Evolutionary conservation across 2,888 invertebrate genomes (phyloP).

Genomic region (Platynereis dumerilii): DNA sequence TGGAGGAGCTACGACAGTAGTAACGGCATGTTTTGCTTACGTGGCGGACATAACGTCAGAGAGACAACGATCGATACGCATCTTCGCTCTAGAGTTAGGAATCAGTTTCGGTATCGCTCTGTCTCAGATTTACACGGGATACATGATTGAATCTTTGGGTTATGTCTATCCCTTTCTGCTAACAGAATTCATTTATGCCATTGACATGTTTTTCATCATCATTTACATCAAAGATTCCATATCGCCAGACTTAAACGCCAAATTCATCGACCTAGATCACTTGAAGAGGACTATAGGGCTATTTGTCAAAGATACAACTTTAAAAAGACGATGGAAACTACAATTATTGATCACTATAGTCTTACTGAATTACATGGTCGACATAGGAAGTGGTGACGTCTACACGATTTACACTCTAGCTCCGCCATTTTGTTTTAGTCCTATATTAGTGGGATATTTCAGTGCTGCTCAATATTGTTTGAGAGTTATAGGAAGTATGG

Average conservation of each 20-base stretch:
- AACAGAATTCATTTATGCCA: background rate
- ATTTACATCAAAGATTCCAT: background rate
- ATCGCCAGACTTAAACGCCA: background rate
- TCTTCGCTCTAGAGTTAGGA: conserved; percentile 6
- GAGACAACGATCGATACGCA: conserved; percentile 10
- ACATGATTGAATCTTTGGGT: conserved; percentile 8
- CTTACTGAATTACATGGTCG: conserved; percentile 1
- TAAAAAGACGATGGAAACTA: conserved; percentile 8
- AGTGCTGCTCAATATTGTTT: background rate
- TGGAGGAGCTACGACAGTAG: background rate
- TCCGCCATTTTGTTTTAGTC: conserved; percentile 15
- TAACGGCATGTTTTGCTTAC: conserved; percentile 15
- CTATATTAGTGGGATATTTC: conserved; percentile 12
- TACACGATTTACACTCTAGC: conserved; percentile 1
- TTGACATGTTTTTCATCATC: conserved; percentile 2
- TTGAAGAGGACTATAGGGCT: background rate
- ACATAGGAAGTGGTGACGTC: background rate
- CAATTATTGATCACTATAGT: conserved; percentile 2
- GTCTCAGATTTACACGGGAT: conserved; percentile 8
- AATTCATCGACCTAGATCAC: background rate
- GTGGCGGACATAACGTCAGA: conserved; percentile 17
- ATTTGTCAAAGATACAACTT: conserved; percentile 1
- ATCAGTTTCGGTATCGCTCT: background rate
- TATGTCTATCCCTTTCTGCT: conserved; percentile 12
- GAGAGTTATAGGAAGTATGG: too few relatives aligned